Evolutionary conservation across 2,888 invertebrate genomes (phyloP).

Genomic region (Hedychridium roseum): DNA sequence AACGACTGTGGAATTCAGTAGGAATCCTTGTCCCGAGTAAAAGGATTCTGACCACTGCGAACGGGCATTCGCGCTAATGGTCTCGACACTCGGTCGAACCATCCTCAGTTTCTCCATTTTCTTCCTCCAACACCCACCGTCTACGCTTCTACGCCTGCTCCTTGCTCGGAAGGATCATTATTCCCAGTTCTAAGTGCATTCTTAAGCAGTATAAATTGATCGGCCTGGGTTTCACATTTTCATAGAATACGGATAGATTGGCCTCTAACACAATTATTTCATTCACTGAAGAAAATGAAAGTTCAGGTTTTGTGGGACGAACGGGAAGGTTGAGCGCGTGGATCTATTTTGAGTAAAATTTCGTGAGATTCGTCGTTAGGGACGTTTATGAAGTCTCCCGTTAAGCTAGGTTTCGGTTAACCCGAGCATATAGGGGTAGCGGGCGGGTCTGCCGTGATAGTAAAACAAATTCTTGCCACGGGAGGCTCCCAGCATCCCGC

Average conservation of each 20-base stretch:
- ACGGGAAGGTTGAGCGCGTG: too few relatives aligned
- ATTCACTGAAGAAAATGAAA: too few relatives aligned
- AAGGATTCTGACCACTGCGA: constrained; percentile 50
- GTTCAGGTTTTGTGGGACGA: too few relatives aligned
- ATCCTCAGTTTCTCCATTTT: constrained; percentile 4
- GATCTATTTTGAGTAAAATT: too few relatives aligned
- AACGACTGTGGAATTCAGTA: constrained; percentile 50
- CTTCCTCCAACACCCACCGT: constrained; percentile 1
- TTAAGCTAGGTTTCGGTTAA: too few relatives aligned
- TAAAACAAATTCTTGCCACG: constrained; percentile 55
- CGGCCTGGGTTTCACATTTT: too few relatives aligned
- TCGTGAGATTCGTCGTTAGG: too few relatives aligned
- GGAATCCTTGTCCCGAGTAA: constrained; percentile 52
- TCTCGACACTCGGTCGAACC: constrained; percentile 41
- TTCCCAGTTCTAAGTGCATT: constrained; percentile 34
- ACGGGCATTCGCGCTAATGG: constrained; percentile 58
- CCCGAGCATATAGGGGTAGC: too few relatives aligned
- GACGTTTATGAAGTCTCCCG: too few relatives aligned
- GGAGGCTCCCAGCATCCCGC: constrained; percentile 50
- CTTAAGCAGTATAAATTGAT: constrained; percentile 11
- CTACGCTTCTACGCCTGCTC: constrained; percentile 26
- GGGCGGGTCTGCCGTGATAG: constrained; percentile 41
- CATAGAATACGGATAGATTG: too few relatives aligned
- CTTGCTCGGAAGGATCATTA: constrained; percentile 44
- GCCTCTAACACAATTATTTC: too few relatives aligned